Evolutionary conservation across 1,140 invertebrate genomes (phyloP).

Genomic region (Capitella teleta): DNA sequence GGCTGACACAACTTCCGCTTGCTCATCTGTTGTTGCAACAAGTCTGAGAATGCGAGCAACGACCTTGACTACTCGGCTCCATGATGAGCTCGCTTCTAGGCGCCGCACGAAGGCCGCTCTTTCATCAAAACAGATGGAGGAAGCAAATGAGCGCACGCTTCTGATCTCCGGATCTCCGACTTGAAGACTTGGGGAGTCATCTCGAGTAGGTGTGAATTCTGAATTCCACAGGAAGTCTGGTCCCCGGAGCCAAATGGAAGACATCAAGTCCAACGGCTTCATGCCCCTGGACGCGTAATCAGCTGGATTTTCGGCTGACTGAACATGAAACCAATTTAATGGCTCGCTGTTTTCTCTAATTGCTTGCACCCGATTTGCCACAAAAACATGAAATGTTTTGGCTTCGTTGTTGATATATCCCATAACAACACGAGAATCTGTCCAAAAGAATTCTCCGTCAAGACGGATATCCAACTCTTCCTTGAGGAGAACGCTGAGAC

Average conservation of each 20-base stretch:
- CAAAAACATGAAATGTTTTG: slow-evolving; percentile 10
- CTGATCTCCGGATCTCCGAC: no score
- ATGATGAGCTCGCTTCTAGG: no score
- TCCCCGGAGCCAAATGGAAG: slow-evolving; percentile 4
- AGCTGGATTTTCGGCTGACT: background rate
- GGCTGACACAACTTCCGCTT: no score
- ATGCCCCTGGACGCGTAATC: slow-evolving; percentile 7
- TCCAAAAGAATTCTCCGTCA: slow-evolving; percentile 13
- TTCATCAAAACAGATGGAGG: no score
- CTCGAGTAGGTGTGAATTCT: no score
- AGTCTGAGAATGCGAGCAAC: no score
- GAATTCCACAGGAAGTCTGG: slow-evolving; percentile 12
- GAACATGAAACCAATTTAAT: slow-evolving; percentile 2
- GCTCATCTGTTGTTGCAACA: no score
- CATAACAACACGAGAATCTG: slow-evolving; percentile 9
- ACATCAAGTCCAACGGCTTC: background rate
- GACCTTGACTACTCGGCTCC: no score
- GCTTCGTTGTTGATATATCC: slow-evolving; percentile 11
- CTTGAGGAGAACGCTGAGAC: background rate
- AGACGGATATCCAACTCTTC: slow-evolving; percentile 3
- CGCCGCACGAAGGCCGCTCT: no score
- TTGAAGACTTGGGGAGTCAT: no score
- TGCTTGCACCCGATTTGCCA: slow-evolving; percentile 5
- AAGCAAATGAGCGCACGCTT: no score
- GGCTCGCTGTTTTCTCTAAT: slow-evolving; percentile 1